A percentile compares a stretch with the other conserved stretches of the same genome.
phyloP scores from a whole-genome alignment of 1,140 invertebrate species.

The Danaus plexippus region DNA sequence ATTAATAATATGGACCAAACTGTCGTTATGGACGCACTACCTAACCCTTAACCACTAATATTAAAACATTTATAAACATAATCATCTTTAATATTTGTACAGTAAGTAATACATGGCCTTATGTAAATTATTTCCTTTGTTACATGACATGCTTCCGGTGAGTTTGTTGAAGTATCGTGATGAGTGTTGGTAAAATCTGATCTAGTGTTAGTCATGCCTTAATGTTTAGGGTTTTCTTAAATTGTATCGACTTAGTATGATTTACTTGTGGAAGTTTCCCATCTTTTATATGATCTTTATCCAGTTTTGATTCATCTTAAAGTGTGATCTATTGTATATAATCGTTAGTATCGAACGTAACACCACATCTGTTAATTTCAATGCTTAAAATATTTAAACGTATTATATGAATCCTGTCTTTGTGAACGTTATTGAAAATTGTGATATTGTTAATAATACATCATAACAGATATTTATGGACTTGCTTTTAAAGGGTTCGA shows the following conservation, averaged over 20 bases:
- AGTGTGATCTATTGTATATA: slow-evolving; percentile 46
- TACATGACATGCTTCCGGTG: slow-evolving; percentile 53
- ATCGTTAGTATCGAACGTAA: slow-evolving; percentile 35
- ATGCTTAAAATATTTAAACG: slow-evolving; percentile 63
- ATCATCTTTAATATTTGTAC: slow-evolving; percentile 70
- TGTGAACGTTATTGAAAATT: slow-evolving; percentile 71
- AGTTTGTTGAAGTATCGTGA: slow-evolving; percentile 39
- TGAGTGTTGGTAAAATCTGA: slow-evolving; percentile 38
- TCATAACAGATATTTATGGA: slow-evolving; percentile 54
- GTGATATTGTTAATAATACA: slow-evolving; percentile 68
- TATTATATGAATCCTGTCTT: slow-evolving; percentile 62
- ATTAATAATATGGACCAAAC: slow-evolving; percentile 70
- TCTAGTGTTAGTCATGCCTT: slow-evolving; percentile 40
- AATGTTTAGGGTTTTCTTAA: slow-evolving; percentile 55
- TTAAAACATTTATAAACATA: slow-evolving; percentile 66
- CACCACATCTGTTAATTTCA: slow-evolving; percentile 56
- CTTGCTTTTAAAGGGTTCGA: slow-evolving; percentile 43
- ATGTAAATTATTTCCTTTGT: slow-evolving; percentile 66
- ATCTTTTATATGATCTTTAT: slow-evolving; percentile 47
- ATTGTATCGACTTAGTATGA: slow-evolving; percentile 40
- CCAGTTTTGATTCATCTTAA: slow-evolving; percentile 46
- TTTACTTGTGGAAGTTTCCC: slow-evolving; percentile 36
- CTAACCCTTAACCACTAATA: slow-evolving; percentile 62
- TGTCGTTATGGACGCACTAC: slow-evolving; percentile 63
- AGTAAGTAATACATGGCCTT: slow-evolving; percentile 69